These are phyloP conservation scores for Neodiprion fabricii DNA, from an alignment of 1,140 invertebrate species.

Conservation along the genomic window DNA sequence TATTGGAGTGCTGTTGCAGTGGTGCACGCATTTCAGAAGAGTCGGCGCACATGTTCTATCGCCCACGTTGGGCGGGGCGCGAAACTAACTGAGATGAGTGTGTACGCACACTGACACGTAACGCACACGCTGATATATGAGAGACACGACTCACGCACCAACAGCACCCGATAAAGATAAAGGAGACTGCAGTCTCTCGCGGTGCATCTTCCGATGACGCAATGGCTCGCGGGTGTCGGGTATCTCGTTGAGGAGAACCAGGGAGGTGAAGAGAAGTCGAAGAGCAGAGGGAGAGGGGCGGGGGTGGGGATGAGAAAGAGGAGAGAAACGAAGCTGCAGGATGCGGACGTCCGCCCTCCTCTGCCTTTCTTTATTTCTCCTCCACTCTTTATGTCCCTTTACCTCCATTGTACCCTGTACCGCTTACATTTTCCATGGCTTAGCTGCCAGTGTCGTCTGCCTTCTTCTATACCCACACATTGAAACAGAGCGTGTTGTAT, in stretches of 20 bases:
- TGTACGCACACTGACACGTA: background rate
- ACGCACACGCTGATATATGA: background rate
- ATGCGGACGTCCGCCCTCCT: slow-evolving; percentile 1
- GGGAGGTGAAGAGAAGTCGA: background rate
- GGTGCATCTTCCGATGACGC: background rate
- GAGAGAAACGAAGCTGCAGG: background rate
- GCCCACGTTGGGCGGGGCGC: background rate
- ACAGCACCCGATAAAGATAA: background rate
- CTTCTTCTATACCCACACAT: too few species aligned
- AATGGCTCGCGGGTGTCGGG: background rate
- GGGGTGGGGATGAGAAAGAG: background rate
- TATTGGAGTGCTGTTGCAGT: too few species aligned
- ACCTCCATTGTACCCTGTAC: background rate
- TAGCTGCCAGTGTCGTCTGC: too few species aligned
- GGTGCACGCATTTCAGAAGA: too few species aligned
- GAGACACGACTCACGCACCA: background rate
- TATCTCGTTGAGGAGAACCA: background rate
- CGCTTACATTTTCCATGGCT: too few species aligned
- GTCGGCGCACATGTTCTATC: background rate
- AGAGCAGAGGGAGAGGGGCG: background rate
- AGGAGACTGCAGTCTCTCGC: background rate
- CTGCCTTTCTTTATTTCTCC: background rate
- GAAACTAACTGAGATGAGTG: too few species aligned
- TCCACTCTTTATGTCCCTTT: background rate
- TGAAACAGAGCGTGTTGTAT: too few species aligned